Base-by-base conservation (phyloP, 1,140 invertebrate genomes). In the Pectinophora gossypiella region DNA sequence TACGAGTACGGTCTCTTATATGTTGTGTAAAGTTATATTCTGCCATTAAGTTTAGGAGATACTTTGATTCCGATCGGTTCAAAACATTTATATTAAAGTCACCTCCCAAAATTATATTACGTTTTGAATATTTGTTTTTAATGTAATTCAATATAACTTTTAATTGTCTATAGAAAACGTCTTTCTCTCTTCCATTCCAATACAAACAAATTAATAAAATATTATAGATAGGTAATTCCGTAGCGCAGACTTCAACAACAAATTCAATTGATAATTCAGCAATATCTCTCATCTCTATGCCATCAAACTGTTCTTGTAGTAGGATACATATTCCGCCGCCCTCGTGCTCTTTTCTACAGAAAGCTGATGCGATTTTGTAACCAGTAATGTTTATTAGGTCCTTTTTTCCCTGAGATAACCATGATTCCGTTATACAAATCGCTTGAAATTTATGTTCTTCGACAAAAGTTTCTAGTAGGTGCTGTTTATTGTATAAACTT, bases 131-230 rank as follows among this genome's bases (percentile, higher is more conserved):
- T 55, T 64, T 61, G 20, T 49, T 52, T 7, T 51, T 48, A 16
- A 64, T 15, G 18, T 50, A 51, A 16, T 57, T 51, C 49, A 68
- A 46, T 13, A 64, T 36, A 36, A 40, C 12, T 40, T 48, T 19
- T 36, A 68, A 43, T 54, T 61, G 54, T 2, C 2, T 48, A 32
- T 54, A 51, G 48, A 68, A 64, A 48, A 57, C 6, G 13, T 59
- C 54, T 16, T 48, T 36, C 52, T 53, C 50, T 52, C 56, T 68
- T 48, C 56, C 50, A 57, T 68, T 68, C 61, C 65, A 68, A 23
- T 68, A 68, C 9, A 68, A 48, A 45, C 19, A 38, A 46, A 64
- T 48, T 12, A 67, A 18, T 18, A 63, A 43, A 13, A 59, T 20
- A 54, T 63, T 62, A 16, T 43, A 9, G 20, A 43, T 40, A 20